A percentile compares a stretch with the other conserved stretches of the same genome.
Evolutionary conservation across 2,797 vertebrate genomes (phyloP).

Genomic region (Alca torda): DNA sequence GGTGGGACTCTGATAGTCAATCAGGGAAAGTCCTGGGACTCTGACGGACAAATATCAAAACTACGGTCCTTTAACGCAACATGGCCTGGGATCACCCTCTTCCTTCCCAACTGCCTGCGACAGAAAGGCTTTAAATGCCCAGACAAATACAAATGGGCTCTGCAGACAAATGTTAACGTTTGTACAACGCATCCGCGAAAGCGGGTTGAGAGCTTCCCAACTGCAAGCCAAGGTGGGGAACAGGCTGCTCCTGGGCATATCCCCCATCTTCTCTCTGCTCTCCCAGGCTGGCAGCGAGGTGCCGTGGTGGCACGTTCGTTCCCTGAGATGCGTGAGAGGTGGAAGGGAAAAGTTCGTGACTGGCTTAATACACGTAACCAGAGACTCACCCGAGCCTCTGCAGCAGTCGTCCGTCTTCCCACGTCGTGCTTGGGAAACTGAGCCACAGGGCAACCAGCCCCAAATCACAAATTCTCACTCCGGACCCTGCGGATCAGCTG

Average conservation of each 20-base stretch:
- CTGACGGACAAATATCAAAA: too few relatives aligned
- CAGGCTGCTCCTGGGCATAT: neutral
- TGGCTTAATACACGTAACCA: neutral
- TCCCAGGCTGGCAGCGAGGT: neutral
- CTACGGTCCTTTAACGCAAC: too few relatives aligned
- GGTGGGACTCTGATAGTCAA: too few relatives aligned
- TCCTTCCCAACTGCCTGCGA: neutral
- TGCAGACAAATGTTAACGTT: constrained; percentile 2
- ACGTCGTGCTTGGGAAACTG: neutral
- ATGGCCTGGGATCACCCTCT: neutral
- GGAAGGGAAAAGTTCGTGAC: neutral
- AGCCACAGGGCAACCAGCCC: neutral
- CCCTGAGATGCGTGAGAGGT: neutral
- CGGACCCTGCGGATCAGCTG: neutral
- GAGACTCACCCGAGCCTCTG: neutral
- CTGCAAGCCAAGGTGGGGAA: neutral
- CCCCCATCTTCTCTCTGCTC: neutral
- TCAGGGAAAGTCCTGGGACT: too few relatives aligned
- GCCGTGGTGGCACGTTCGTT: neutral
- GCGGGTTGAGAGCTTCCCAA: neutral
- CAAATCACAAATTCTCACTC: neutral
- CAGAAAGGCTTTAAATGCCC: neutral
- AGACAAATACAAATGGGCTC: neutral
- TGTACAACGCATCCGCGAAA: neutral
- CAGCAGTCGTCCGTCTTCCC: neutral